Conservation (phyloP, 2,797 vertebrate species). For the Chelmon rostratus region DNA sequence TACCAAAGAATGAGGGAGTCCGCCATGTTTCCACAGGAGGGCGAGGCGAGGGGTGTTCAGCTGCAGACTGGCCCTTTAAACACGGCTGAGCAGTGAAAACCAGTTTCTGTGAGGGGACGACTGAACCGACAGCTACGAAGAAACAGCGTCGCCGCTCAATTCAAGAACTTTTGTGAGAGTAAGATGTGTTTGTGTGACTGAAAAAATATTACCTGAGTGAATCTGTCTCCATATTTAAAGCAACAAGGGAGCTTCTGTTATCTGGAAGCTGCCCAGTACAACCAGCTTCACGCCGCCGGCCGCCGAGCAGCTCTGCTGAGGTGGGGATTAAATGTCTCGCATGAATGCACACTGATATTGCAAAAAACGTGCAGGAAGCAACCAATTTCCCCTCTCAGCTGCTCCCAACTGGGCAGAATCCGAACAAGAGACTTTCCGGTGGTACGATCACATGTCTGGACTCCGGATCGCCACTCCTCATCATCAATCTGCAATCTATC, state of each 20-base stretch:
- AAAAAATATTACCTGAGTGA: slow-evolving; percentile 7
- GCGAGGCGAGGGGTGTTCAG: too few species aligned
- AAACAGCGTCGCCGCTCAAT: background rate
- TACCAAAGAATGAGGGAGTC: too few species aligned
- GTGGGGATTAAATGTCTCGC: slow-evolving; percentile 71
- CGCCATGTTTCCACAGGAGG: too few species aligned
- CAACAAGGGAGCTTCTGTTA: slow-evolving; percentile 29
- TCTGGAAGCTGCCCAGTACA: slow-evolving; percentile 47
- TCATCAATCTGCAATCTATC: slow-evolving; percentile 36
- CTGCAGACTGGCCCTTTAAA: too few species aligned
- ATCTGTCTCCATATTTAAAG: slow-evolving; percentile 49
- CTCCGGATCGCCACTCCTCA: slow-evolving; percentile 24
- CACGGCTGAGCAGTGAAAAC: too few species aligned
- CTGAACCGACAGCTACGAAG: background rate
- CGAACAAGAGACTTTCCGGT: slow-evolving; percentile 22
- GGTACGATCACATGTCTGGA: slow-evolving; percentile 18
- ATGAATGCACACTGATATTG: slow-evolving; percentile 69
- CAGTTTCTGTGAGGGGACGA: too few species aligned
- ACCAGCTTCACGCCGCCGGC: slow-evolving; percentile 45
- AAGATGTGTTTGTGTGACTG: background rate
- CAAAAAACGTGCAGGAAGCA: slow-evolving; percentile 42
- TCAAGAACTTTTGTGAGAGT: background rate
- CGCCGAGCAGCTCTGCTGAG: slow-evolving; percentile 55
- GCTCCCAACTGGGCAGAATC: slow-evolving; percentile 41
- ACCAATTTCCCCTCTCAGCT: slow-evolving; percentile 56